Percentiles rank a stretch among this genome's conserved stretches.
Conservation (phyloP, 2,888 invertebrate species). For the Eulithis testata region DNA sequence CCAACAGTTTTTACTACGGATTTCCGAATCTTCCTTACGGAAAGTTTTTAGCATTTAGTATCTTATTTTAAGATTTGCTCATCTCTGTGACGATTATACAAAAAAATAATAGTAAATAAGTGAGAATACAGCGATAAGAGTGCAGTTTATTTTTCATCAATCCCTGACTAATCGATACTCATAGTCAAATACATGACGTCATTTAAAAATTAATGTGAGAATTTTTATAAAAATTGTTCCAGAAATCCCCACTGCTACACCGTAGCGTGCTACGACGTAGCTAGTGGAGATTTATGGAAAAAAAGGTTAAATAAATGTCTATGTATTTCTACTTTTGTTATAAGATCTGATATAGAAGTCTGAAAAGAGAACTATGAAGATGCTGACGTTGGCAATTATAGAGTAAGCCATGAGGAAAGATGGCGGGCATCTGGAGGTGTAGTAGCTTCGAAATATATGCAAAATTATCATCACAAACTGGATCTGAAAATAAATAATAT, state of each 20-base stretch:
- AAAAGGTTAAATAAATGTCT: too few relatives aligned
- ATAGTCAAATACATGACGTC: too few relatives aligned
- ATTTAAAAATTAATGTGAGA: too few relatives aligned
- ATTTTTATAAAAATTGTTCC: too few relatives aligned
- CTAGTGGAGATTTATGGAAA: too few relatives aligned
- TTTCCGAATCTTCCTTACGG: constrained; percentile 10
- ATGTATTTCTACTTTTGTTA: background rate
- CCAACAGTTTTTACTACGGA: background rate
- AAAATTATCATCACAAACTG: constrained; percentile 23
- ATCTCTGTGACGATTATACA: background rate
- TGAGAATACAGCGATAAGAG: too few relatives aligned
- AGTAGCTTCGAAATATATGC: constrained; percentile 34
- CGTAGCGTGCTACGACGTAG: too few relatives aligned
- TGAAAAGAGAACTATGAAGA: constrained; percentile 20
- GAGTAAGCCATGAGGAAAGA: constrained; percentile 9
- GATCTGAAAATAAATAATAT: constrained; percentile 7
- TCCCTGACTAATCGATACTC: too few relatives aligned
- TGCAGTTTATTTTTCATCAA: too few relatives aligned
- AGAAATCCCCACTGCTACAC: too few relatives aligned
- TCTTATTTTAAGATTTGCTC: background rate
- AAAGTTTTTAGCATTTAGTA: background rate
- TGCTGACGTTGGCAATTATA: background rate
- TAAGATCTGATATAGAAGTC: constrained; percentile 23
- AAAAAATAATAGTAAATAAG: background rate
- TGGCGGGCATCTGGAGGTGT: constrained; percentile 34